Evolutionary conservation across 2,888 invertebrate genomes (phyloP).

Genomic region (Cephus pygmeus): DNA sequence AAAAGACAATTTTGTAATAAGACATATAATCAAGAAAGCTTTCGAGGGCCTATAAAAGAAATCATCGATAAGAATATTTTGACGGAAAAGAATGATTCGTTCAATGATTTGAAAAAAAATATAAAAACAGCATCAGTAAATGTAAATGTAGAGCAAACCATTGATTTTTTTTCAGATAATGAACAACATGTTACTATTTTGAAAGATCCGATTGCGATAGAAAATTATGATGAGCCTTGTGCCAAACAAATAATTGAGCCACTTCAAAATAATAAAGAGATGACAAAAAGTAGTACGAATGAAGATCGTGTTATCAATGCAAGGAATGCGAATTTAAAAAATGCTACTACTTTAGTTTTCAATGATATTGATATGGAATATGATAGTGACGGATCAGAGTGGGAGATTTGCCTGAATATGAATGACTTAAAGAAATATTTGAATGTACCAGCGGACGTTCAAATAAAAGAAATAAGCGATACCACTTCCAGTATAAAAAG

Average conservation of each 20-base stretch:
- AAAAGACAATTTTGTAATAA: not conserved
- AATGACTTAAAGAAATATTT: not conserved
- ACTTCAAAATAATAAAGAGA: not conserved
- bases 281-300: not conserved
- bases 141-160: not conserved
- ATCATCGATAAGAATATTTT: not conserved
- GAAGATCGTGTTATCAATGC: not conserved
- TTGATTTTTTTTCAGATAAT: not conserved
- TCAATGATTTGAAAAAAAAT: not conserved
- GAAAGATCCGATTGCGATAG: not conserved
- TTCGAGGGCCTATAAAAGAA: not conserved
- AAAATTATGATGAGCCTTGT: not conserved
- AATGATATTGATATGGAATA: constrained; percentile 30
- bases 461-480: not conserved
- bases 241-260: not conserved
- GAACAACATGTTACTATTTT: not conserved
- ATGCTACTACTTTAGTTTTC: constrained; percentile 15
- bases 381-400: constrained; percentile 26
- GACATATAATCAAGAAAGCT: not conserved
- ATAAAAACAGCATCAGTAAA: not conserved
- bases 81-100: not conserved
- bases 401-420: constrained; percentile 17
- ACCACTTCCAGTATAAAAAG: not conserved
- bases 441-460: not conserved
- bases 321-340: constrained; percentile 6